Conservation (phyloP, 2,113 vertebrate genomes). For the Crotalus tigris region DNA sequence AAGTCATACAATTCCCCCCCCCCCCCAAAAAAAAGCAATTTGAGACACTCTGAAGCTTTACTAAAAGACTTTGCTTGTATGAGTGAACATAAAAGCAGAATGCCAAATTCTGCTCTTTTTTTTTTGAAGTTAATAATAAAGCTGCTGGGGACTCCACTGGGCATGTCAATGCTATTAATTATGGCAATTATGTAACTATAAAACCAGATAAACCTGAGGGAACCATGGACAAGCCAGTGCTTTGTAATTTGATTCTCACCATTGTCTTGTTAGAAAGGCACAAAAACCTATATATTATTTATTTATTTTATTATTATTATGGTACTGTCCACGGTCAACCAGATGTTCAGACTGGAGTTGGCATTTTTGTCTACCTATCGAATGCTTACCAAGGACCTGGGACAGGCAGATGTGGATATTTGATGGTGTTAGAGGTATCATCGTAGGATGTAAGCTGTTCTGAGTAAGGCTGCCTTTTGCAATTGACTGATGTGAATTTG, state of each 20-base stretch:
- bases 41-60: not conserved
- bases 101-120: not conserved
- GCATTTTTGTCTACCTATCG: not conserved
- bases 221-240: not conserved
- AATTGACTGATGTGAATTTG: not conserved
- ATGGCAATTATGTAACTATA: not conserved
- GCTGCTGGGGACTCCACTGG: not conserved
- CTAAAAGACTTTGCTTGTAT: not conserved
- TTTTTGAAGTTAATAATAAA: not conserved
- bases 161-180: not conserved
- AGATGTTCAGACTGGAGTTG: not conserved
- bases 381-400: not conserved
- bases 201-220: not conserved
- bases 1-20: not conserved
- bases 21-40: not conserved
- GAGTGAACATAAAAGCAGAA: not conserved
- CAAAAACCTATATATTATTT: not conserved
- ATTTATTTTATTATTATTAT: not conserved
- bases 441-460: not conserved
- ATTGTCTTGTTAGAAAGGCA: not conserved
- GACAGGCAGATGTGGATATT: not conserved
- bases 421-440: not conserved
- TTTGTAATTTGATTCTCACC: not conserved
- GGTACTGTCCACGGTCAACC: not conserved
- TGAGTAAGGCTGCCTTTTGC: not conserved